Percentiles rank a stretch among this genome's conserved stretches.
Conservation (phyloP, 1,140 invertebrate genomes). For the Monochamus saltuarius region DNA sequence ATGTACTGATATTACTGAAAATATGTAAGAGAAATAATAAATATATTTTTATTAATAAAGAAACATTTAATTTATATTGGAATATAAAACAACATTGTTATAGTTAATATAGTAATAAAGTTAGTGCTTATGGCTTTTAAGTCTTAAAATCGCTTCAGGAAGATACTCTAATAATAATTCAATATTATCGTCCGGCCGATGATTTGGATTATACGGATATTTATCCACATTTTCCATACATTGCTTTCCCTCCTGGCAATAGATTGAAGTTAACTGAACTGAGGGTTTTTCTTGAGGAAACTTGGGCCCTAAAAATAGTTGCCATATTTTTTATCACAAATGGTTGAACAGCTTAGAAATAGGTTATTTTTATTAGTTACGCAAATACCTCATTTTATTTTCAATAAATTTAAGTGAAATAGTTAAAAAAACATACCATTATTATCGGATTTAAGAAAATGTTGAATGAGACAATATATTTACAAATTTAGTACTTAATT, state of each 20-base stretch:
- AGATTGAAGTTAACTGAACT: conserved; percentile 41
- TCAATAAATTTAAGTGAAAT: too few relatives aligned
- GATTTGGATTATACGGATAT: conserved; percentile 39
- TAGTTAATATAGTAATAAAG: neutral
- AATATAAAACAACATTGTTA: neutral
- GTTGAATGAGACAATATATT: too few relatives aligned
- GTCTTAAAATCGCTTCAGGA: conserved; percentile 20
- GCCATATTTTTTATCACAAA: too few relatives aligned
- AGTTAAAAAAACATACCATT: too few relatives aligned
- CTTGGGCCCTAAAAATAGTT: conserved; percentile 29
- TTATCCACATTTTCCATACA: conserved; percentile 30
- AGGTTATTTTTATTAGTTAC: too few relatives aligned
- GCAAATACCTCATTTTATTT: too few relatives aligned
- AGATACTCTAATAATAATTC: conserved; percentile 25
- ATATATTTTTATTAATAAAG: too few relatives aligned
- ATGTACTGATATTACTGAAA: neutral
- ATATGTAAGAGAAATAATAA: neutral
- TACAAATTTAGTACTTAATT: too few relatives aligned
- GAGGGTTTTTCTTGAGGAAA: conserved; percentile 46
- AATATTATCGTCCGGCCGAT: conserved; percentile 29
- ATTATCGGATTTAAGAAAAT: too few relatives aligned
- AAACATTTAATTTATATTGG: too few relatives aligned
- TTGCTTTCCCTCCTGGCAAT: conserved; percentile 38
- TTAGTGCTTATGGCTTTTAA: conserved; percentile 35
- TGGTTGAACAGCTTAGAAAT: too few relatives aligned